Percentiles rank a stretch among this genome's conserved stretches.
Evolutionary conservation across 2,888 invertebrate genomes (phyloP).

Genomic region (Tipula unca): DNA sequence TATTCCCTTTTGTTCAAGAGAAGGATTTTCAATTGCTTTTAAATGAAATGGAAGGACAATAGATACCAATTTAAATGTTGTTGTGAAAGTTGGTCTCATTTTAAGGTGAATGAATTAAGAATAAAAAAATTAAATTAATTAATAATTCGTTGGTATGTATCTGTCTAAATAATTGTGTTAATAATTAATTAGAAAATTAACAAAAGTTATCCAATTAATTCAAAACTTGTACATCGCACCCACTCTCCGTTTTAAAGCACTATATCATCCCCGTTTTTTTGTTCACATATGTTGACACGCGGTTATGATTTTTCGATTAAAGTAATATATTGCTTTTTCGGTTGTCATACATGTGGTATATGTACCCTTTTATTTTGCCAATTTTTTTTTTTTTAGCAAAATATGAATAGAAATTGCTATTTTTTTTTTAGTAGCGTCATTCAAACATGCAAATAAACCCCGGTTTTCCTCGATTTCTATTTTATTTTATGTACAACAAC

Average conservation of each 20-base stretch:
- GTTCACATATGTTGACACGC: conserved; percentile 33
- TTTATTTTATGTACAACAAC: background rate
- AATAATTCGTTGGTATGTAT: no score
- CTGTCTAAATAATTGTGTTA: background rate
- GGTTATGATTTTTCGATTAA: conserved; percentile 36
- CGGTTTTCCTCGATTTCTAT: background rate
- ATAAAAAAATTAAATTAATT: no score
- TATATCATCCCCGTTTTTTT: conserved; percentile 21
- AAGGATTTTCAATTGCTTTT: background rate
- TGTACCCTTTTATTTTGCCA: background rate
- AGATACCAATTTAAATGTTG: background rate
- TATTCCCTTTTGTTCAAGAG: background rate
- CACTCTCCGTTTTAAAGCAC: background rate
- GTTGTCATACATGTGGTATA: background rate
- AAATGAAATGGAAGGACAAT: background rate
- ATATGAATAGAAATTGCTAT: background rate
- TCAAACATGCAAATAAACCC: background rate
- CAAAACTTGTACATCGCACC: background rate
- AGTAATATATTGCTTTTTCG: conserved; percentile 28
- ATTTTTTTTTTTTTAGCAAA: background rate
- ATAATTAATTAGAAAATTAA: background rate
- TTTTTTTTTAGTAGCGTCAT: background rate
- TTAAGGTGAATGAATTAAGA: no score
- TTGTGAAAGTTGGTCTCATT: background rate
- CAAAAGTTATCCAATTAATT: background rate